Percentiles rank a stretch among this genome's conserved stretches.
Conservation (phyloP, 2,888 invertebrate species). For the Erebia aethiops region DNA sequence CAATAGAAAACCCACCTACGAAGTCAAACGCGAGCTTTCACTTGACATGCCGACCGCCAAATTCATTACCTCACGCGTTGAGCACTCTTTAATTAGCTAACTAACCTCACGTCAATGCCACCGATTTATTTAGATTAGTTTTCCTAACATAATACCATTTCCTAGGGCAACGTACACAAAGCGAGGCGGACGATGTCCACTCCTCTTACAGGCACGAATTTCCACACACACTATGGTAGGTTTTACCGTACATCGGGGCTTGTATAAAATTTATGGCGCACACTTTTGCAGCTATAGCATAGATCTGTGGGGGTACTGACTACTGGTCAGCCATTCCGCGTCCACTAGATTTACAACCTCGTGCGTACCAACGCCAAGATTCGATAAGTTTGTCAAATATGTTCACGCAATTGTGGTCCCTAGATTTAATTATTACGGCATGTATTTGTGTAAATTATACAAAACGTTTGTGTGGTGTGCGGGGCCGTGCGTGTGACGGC, state of each 20-base stretch:
- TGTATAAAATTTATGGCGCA: slow-evolving; percentile 82
- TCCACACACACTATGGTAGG: slow-evolving; percentile 70
- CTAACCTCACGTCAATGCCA: slow-evolving; percentile 60
- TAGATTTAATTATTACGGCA: slow-evolving; percentile 44
- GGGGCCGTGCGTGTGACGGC: slow-evolving; percentile 37
- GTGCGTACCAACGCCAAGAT: slow-evolving; percentile 75
- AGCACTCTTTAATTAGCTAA: slow-evolving; percentile 62
- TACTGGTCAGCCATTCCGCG: slow-evolving; percentile 81
- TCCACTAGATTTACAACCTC: slow-evolving; percentile 81
- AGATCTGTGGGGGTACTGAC: slow-evolving; percentile 69
- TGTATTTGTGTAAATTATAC: slow-evolving; percentile 44
- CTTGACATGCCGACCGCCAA: slow-evolving; percentile 27
- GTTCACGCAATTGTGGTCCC: slow-evolving; percentile 43
- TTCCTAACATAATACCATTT: slow-evolving; percentile 58
- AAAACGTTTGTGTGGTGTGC: slow-evolving; percentile 34
- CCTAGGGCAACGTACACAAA: slow-evolving; percentile 65
- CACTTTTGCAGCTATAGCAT: slow-evolving; percentile 78
- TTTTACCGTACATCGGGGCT: slow-evolving; percentile 78
- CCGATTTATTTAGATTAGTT: slow-evolving; percentile 75
- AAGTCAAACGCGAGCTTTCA: slow-evolving; percentile 9
- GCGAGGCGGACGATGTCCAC: slow-evolving; percentile 74
- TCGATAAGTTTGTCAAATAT: slow-evolving; percentile 49
- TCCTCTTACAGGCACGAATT: slow-evolving; percentile 73
- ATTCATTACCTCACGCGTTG: slow-evolving; percentile 43
- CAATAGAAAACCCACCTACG: slow-evolving; percentile 12